Conservation (phyloP, 2,113 vertebrate genomes). For the Sylvietta virens region DNA sequence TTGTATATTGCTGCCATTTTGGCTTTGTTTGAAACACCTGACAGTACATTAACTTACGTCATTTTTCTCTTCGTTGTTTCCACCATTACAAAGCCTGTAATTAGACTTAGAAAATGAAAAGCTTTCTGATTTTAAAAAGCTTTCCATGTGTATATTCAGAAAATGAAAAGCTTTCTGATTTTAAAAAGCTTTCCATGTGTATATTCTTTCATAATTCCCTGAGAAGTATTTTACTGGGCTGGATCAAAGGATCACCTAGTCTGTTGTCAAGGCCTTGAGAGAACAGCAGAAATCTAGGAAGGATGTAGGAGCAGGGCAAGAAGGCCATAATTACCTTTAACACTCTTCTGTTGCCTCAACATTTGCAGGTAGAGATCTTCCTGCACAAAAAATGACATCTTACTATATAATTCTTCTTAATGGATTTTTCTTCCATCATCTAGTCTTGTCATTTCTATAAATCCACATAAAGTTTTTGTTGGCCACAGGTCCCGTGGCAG, state of each 20-base stretch:
- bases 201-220: neutral
- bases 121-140: neutral
- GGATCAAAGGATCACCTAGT: neutral
- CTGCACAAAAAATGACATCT: neutral
- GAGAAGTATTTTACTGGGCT: neutral
- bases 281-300: neutral
- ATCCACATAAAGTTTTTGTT: neutral
- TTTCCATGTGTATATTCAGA: neutral
- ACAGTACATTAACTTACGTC: fast-evolving
- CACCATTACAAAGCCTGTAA: neutral
- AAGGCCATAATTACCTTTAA: neutral
- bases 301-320: neutral
- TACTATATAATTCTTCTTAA: neutral
- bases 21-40: neutral
- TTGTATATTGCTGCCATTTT: neutral
- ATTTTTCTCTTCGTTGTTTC: neutral
- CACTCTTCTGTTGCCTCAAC: neutral
- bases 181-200: neutral
- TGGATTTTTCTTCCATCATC: neutral
- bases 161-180: neutral
- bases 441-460: neutral
- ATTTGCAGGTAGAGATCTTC: neutral
- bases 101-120: neutral
- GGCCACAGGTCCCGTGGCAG: neutral
- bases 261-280: neutral